Evolutionary conservation across 2,113 vertebrate species (phyloP), one percentile per base, ranked within the genome.

Genomic region (Gobio gobio): DNA sequence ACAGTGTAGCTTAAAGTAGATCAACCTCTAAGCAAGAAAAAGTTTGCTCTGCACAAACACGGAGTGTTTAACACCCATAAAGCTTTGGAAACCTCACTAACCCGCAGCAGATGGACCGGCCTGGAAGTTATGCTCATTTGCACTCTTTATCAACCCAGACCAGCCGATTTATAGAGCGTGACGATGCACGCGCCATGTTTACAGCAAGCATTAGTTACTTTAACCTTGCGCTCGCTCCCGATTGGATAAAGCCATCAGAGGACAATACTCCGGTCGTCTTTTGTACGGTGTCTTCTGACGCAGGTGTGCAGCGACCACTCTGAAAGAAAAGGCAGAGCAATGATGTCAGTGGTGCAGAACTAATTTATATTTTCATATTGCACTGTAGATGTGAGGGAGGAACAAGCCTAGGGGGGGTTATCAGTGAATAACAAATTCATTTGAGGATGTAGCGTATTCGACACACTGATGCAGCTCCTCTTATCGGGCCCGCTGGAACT

Each of bases 301-400:
- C 73, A 82, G 40, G 56, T 81, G 4, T 40, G 49, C 4, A 10
- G 61, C 66, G 18, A 26, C 70, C 47, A 3, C 8, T 49, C 26
- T 20, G 22, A 74, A 59, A 24, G 22, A 13, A 49, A 58, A 43
- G 24, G 29, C 75, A 26, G 78, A 81, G 83, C 78, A 61, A 79
- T 88, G 82, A 90, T 83, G 82, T 88, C 86, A 88, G 86, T 90
- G 83, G 82, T 91, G 91, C 87, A 89, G 87, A 91, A 89, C 88
- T 88, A 92, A 94, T 94, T 93, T 89, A 83, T 91, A 91, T 88
- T 86, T 92, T 87, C 87, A 89, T 88, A 92, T 88, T 92, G 86
- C 85, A 63, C 47, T 51, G 72, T 89, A 87, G 75, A 86, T 49
- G 83, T 47, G 56, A 86, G 79, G 81, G 78, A 64, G 83, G 89